A percentile compares a stretch with the other conserved stretches of the same genome.
phyloP scores from a whole-genome alignment of 1,140 invertebrate genomes.

The Varroa destructor region DNA sequence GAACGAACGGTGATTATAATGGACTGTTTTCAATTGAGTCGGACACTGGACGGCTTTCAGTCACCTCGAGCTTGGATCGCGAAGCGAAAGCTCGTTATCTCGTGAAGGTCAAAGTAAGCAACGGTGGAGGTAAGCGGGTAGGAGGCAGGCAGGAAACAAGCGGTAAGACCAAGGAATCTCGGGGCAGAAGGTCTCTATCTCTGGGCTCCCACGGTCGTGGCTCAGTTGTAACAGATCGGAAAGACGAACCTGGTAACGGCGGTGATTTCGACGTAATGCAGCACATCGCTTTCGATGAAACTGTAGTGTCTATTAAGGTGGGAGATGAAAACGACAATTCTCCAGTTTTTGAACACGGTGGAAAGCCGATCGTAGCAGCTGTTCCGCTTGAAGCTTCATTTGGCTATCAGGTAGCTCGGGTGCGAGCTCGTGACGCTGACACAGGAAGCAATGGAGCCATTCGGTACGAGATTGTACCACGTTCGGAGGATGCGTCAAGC shows the following conservation, averaged over 20 bases:
- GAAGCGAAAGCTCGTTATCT: conserved; percentile 36
- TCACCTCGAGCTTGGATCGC: conserved; percentile 37
- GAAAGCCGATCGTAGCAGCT: conserved; percentile 59
- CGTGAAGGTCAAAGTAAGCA: conserved; percentile 35
- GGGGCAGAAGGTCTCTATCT: not conserved
- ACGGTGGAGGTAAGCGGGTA: conserved; percentile 34
- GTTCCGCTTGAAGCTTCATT: conserved; percentile 61
- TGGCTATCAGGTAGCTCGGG: conserved; percentile 59
- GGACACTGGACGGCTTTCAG: conserved; percentile 35
- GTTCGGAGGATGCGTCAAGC: conserved; percentile 48
- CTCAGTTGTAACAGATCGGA: not conserved
- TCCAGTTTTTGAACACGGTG: conserved; percentile 53
- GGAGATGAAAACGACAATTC: conserved; percentile 67
- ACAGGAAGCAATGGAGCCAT: conserved; percentile 60
- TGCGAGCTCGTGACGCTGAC: conserved; percentile 61
- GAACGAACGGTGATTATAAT: conserved; percentile 34
- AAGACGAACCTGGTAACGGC: not conserved
- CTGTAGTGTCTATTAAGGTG: conserved; percentile 56
- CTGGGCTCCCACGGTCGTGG: not conserved
- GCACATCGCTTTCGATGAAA: conserved; percentile 45
- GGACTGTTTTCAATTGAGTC: conserved; percentile 37
- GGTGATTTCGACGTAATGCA: conserved; percentile 26
- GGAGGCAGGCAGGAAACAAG: no score
- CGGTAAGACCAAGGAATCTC: no score
- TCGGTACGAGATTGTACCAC: conserved; percentile 57